phyloP scores from a whole-genome alignment of 2,113 vertebrate species.

The Lichenostomus cassidix region DNA sequence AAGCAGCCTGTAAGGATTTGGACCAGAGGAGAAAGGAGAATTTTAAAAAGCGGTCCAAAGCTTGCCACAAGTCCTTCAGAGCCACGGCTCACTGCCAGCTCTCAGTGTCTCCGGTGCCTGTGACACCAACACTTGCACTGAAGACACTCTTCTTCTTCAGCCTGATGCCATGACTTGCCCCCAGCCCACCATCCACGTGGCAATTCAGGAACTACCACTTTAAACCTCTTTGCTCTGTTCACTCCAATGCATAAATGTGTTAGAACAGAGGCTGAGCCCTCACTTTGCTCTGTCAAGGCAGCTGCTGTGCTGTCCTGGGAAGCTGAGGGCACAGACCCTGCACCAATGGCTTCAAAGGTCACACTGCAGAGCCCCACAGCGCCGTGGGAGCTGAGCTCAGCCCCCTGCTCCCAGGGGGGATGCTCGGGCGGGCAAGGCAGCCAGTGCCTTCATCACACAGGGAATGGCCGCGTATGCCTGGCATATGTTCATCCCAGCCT shows the following conservation, averaged over 20 bases:
- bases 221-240: background rate
- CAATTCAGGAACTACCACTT: background rate
- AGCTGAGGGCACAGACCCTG: fast-evolving
- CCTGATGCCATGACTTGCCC: fast-evolving
- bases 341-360: fast-evolving
- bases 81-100: background rate
- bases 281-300: background rate
- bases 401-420: fast-evolving
- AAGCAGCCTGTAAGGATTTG: background rate
- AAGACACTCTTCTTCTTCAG: background rate
- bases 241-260: background rate
- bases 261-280: background rate
- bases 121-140: background rate
- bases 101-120: no score
- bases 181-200: fast-evolving
- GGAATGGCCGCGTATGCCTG: background rate
- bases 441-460: background rate
- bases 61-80: background rate
- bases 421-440: background rate
- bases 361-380: fast-evolving
- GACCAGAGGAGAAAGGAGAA: background rate
- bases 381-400: fast-evolving
- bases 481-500: conserved; percentile 11
- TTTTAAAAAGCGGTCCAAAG: background rate
- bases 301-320: background rate